Base-by-base conservation (phyloP, 2,888 invertebrate species). In the Pocota personata region DNA sequence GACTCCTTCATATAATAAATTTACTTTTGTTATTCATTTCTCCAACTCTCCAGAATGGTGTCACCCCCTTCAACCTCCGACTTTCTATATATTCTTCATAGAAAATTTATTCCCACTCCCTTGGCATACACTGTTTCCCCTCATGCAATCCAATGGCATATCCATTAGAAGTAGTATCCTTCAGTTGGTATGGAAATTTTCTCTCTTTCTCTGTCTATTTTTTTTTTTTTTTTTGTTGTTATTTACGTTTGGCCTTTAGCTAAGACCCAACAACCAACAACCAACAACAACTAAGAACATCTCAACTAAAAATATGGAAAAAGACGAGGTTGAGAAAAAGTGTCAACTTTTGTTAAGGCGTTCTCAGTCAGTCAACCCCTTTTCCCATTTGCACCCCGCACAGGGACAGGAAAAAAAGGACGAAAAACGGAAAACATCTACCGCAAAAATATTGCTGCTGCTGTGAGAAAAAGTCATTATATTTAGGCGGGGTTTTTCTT, bases 401-500 rank as follows among this genome's bases (percentile, higher is more conserved):
- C 35, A 40, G 46, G 62, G 48, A 64, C 37, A 46, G 48, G 62
- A 46, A 35, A 57, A 67, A 50, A 60, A 64, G 43, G 12, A 55
- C 30, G 16, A 16, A 58, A 67, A 64, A 12, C 35, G 64, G 24
- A 64, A 82, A 72, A 72, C 73, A 71, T 82, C 64, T 72, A 82
- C 82, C 82, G 72, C 82, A 82, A 82, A 77, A 82, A 71, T 71
- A 76, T 64, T 76, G 62, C 71, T 77, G 64, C 58, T 71, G 77
- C 69, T 71, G 64, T 40, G 40, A 57, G 69, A 50, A 77, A 75
- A 82, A 82, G 77, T 77, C 82, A 77, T 82, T 82, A 82, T 82
- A 77, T 77, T 77, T 82, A 82, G 82, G 82, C 82, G 82, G 82
- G 72, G 82, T 82, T 82, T n/a, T 77, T 77, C 77, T 52, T 82